These are phyloP conservation scores for Sminthopsis crassicaudata DNA, from an alignment of 2,113 vertebrate genomes.

Conservation along the genomic window DNA sequence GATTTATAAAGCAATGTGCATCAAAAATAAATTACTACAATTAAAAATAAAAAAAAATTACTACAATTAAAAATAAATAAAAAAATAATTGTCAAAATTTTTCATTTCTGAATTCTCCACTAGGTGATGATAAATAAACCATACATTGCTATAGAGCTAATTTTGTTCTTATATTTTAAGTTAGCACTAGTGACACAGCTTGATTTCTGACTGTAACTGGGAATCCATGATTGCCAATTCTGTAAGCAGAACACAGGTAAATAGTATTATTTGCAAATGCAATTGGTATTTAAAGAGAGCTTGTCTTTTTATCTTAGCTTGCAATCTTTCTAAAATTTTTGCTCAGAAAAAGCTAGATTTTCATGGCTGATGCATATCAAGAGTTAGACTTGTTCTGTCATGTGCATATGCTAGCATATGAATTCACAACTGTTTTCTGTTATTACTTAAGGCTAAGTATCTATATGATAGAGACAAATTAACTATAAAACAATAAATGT, in stretches of 20 bases:
- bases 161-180: neutral
- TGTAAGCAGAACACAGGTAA: neutral
- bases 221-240: neutral
- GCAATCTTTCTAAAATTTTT: neutral
- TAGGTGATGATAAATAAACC: neutral
- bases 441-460: neutral
- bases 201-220: neutral
- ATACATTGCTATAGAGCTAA: rapidly evolving
- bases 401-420: neutral
- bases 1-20: too few relatives aligned
- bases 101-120: neutral
- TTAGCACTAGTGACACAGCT: neutral
- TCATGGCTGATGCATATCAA: neutral
- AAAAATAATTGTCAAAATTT: too few relatives aligned
- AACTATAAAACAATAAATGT: neutral
- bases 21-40: too few relatives aligned
- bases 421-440: neutral
- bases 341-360: neutral
- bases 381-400: neutral
- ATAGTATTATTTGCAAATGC: neutral
- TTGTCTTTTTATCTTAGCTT: neutral
- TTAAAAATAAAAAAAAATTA: too few relatives aligned
- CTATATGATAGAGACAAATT: neutral
- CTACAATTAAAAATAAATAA: too few relatives aligned
- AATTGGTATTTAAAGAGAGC: neutral